These are phyloP conservation scores for Pagrus major DNA, from an alignment of 2,113 vertebrate genomes.

Conservation along the genomic window DNA sequence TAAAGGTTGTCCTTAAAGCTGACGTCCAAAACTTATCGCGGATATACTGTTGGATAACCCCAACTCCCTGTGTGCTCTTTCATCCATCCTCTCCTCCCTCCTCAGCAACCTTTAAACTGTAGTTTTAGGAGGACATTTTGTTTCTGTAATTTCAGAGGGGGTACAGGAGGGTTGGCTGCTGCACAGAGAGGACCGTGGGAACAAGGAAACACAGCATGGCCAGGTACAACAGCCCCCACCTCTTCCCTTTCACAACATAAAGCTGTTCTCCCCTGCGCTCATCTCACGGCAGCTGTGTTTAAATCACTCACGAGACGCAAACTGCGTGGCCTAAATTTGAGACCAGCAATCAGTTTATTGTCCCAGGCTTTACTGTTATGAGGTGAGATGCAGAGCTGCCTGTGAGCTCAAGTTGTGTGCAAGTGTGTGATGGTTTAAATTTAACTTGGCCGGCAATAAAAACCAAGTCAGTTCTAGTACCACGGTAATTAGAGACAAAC, in stretches of 20 bases:
- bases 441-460: conserved; percentile 39
- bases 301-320: conserved; percentile 50
- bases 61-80: conserved; percentile 20
- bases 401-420: conserved; percentile 44
- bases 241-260: conserved; percentile 16
- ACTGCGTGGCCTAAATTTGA: conserved; percentile 40
- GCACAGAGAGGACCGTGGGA: conserved; percentile 64
- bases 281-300: conserved; percentile 54
- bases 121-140: conserved; percentile 62
- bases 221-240: conserved; percentile 43
- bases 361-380: conserved; percentile 33
- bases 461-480: not conserved
- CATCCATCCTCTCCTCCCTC: conserved; percentile 24
- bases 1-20: conserved; percentile 46
- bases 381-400: conserved; percentile 55
- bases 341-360: conserved; percentile 53
- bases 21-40: conserved; percentile 49
- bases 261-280: conserved; percentile 23
- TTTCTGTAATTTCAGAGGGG: conserved; percentile 47
- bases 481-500: conserved; percentile 18
- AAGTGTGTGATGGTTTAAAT: conserved; percentile 47
- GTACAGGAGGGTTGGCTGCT: conserved; percentile 37
- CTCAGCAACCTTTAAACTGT: conserved; percentile 51
- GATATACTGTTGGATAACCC: conserved; percentile 56
- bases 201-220: conserved; percentile 46